These are phyloP conservation scores for Ophion slaviceki DNA, from an alignment of 2,888 invertebrate species.

Conservation along the genomic window DNA sequence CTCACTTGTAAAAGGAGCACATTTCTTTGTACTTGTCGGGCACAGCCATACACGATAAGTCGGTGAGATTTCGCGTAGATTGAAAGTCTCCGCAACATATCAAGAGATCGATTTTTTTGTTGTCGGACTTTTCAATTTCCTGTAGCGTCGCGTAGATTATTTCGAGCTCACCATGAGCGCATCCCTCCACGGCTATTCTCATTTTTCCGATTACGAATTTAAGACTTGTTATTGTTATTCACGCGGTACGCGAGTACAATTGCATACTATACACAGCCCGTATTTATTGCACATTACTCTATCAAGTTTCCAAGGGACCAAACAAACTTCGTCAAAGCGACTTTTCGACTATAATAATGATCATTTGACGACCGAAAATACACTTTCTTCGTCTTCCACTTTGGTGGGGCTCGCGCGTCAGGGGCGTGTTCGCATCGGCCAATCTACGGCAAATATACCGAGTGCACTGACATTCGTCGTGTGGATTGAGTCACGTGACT, in stretches of 20 bases:
- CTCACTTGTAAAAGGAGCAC: constrained; percentile 96
- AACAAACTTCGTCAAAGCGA: background rate
- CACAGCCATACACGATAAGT: constrained; percentile 97
- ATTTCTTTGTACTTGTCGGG: constrained; percentile 95
- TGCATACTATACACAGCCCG: background rate
- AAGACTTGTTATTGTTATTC: background rate
- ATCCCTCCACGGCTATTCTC: constrained; percentile 98
- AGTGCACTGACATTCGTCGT: too few species aligned
- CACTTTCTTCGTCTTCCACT: too few species aligned
- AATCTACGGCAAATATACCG: too few species aligned
- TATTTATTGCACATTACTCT: background rate
- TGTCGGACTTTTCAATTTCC: constrained; percentile 89
- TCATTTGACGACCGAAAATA: background rate
- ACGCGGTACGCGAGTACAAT: background rate
- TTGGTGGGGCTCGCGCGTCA: too few species aligned
- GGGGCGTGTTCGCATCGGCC: too few species aligned
- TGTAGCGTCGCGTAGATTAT: constrained; percentile 95
- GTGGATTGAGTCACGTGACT: too few species aligned
- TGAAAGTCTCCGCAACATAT: constrained; percentile 99
- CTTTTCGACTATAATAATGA: constrained; percentile 5
- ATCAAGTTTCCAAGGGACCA: background rate
- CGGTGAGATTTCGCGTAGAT: constrained; percentile 94
- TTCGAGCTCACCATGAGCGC: constrained; percentile 99
- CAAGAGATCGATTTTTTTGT: constrained; percentile 93
- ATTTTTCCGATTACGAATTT: constrained; percentile 84